phyloP scores from a whole-genome alignment of 2,888 invertebrate species.

The Melinopterus prodromus region DNA sequence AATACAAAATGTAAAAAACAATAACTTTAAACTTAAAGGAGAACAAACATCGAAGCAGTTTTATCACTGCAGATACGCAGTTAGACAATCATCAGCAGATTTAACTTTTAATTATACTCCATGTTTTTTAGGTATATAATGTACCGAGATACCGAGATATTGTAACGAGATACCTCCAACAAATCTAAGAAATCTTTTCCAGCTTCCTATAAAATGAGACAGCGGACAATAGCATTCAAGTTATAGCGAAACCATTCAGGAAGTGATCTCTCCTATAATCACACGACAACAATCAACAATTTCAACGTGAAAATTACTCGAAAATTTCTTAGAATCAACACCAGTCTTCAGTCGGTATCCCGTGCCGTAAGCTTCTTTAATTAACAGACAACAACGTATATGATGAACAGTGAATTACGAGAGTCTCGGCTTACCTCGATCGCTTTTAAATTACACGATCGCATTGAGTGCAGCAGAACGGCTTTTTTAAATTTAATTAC shows the following conservation, averaged over 20 bases:
- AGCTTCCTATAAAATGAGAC: neutral
- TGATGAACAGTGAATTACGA: neutral
- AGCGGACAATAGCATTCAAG: neutral
- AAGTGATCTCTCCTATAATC: neutral
- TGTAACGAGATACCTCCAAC: neutral
- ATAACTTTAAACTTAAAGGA: too few species aligned
- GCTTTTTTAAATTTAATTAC: slow-evolving; percentile 4
- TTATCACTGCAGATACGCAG: too few species aligned
- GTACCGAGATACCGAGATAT: too few species aligned
- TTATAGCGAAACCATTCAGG: slow-evolving; percentile 4
- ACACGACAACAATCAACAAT: neutral
- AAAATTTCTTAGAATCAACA: neutral
- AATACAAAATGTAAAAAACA: too few species aligned
- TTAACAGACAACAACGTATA: neutral
- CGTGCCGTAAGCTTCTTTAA: neutral
- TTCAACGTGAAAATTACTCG: slow-evolving; percentile 4
- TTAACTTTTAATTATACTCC: too few species aligned
- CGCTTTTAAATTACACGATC: neutral
- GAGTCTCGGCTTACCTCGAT: neutral
- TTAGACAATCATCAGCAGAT: too few species aligned
- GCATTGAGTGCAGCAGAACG: neutral
- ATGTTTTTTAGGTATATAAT: too few species aligned
- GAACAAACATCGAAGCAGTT: too few species aligned
- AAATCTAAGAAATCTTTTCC: neutral
- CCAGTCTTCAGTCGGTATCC: neutral